Base-by-base conservation (phyloP, 2,888 invertebrate genomes). In the Sycophila texana region DNA sequence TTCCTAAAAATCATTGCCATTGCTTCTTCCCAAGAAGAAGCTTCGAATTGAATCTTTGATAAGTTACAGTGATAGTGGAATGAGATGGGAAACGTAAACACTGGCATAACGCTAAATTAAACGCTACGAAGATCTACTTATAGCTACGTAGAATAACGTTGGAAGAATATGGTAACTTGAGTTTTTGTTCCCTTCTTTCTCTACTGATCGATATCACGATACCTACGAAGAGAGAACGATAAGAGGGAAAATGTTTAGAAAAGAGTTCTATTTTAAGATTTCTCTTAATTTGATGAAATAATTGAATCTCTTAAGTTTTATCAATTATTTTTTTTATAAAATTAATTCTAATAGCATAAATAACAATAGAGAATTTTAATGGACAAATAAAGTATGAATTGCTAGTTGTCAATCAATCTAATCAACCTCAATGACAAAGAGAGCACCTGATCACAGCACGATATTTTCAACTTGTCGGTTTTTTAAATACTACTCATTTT, bases 91-190 rank as follows among this genome's bases (percentile, higher is more conserved):
- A 47, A 47, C n/a, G n/a, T 65, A 65, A 47, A 47, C 39, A 63
- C 30, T 63, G 63, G 20, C 22, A 30, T 63, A n/a, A 30, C 63
- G 63, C 39, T 63, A 39, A 63, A 63, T 63, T 63, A 30, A 63
- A 20, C n/a, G 63, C 63, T 63, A 5, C 63, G 7, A 26, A 39
- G 20, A 39, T 63, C 63, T 63, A n/a, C n/a, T 63, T 26, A 39
- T 39, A 30, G 63, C 39, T 39, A 20, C 14, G 30, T 10, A 16
- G n/a, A 20, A n/a, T 4, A 16, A n/a, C 53, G 53, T n/a, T 1
- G 53, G 16, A n/a, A 53, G 1, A 53, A 5, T n/a, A 16, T 14
- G 16, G 53, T 53, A n/a, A 53, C n/a, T 53, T n/a, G 16, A 26
- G 14, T 16, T 53, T n/a, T 53, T 13, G 53, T 53, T 53, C 53